These are phyloP conservation scores for Hydrolagus affinis DNA, from an alignment of 2,113 vertebrate species.

Conservation along the genomic window DNA sequence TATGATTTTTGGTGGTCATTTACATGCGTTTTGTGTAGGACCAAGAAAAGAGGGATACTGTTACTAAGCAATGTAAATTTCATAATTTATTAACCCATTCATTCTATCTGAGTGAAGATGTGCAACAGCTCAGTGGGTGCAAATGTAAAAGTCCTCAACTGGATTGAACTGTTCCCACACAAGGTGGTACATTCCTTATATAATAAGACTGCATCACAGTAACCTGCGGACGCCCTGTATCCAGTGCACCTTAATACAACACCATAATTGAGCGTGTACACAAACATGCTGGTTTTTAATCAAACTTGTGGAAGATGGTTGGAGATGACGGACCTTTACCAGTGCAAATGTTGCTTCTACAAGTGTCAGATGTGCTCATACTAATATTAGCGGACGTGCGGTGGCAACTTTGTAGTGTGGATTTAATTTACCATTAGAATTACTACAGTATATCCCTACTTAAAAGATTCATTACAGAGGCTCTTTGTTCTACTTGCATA, in stretches of 20 bases:
- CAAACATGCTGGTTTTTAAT: background rate
- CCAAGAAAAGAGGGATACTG: constrained; percentile 27
- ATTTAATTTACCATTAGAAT: background rate
- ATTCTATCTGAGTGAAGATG: constrained; percentile 23
- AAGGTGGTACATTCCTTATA: constrained; percentile 23
- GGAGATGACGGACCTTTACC: constrained; percentile 19
- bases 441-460: background rate
- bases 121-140: constrained; percentile 18
- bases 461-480: background rate
- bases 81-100: constrained; percentile 17
- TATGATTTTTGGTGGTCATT: constrained; percentile 4
- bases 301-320: background rate
- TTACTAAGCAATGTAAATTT: background rate
- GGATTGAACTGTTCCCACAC: constrained; percentile 19
- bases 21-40: constrained; percentile 10
- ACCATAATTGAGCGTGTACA: constrained; percentile 22
- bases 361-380: background rate
- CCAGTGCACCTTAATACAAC: constrained; percentile 31
- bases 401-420: background rate
- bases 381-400: background rate
- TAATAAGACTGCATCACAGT: constrained; percentile 22
- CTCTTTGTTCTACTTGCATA: background rate
- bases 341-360: constrained; percentile 4
- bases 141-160: background rate
- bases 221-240: constrained; percentile 31